Base-by-base conservation (phyloP, 2,888 invertebrate genomes). In the Caenorhabditis sulstoni region DNA sequence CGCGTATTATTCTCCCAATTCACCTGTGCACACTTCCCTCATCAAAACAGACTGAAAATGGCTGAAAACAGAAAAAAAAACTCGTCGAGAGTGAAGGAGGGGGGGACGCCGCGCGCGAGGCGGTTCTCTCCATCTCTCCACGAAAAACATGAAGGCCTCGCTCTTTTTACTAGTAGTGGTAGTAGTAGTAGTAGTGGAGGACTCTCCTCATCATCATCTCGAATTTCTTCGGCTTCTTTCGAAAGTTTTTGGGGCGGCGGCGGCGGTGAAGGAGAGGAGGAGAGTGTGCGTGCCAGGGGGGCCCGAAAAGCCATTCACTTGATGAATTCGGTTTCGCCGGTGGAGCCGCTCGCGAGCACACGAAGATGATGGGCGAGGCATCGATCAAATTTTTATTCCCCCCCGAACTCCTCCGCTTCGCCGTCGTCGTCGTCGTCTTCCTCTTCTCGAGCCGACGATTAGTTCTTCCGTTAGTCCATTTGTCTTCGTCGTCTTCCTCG, bases 241-340 rank as follows among this genome's bases (percentile, higher is more conserved):
- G 59, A 61, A 62, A 62, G 62, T 62, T 71, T 61, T 47, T 47
- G 18, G 57, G 2, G 14, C 18, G 39, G 39, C n/a, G 16, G 8
- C 16, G 7, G 16, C 3, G 9, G 35, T 20, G 49, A 16, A 8
- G 8, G 22, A 50, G 18, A 7, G 29, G 29, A 29, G 7, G 29
- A 29, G 7, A 7, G 29, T 7, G 29, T 7, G 29, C 7, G 29
- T 29, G 29, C 7, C 4, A 29, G 29, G 29, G 29, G 29, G 29
- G 29, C n/a, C n/a, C n/a, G 29, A 29, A 29, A 29, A 45, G 50
- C 70, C 70, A 71, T 62, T 71, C 62, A 53, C 45, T 61, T 71
- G 70, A 71, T 71, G 70, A 71, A 62, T 71, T 71, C 62, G 52
- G 29, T 3, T 7, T 29, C 29, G 4, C n/a, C n/a, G n/a, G n/a